phyloP scores from a whole-genome alignment of 1,140 invertebrate genomes.

The Lerema accius region DNA sequence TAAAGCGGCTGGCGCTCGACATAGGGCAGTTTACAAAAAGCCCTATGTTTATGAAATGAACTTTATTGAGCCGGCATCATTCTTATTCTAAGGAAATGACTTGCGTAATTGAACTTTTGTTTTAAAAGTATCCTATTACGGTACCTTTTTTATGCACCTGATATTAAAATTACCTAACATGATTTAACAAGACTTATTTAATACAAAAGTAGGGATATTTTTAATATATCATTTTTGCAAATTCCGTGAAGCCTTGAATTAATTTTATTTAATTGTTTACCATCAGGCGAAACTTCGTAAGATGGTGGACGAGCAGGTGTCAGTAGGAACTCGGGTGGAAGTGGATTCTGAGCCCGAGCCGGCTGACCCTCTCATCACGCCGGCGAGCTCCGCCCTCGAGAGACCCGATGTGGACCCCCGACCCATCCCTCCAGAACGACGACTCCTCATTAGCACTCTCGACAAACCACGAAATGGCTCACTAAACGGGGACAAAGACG shows the following conservation, averaged over 20 bases:
- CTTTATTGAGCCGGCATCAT: slow-evolving; percentile 30
- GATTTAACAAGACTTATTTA: no score
- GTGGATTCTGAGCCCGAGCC: slow-evolving; percentile 76
- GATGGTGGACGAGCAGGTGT: slow-evolving; percentile 82
- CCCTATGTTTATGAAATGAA: slow-evolving; percentile 35
- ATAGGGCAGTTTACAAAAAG: slow-evolving; percentile 37
- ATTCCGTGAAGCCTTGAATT: background rate
- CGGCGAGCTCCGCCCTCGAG: slow-evolving; percentile 69
- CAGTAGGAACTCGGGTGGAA: slow-evolving; percentile 71
- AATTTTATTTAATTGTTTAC: slow-evolving; percentile 5
- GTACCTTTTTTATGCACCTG: no score
- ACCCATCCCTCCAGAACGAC: slow-evolving; percentile 66
- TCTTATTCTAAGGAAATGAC: slow-evolving; percentile 26
- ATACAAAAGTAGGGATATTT: no score
- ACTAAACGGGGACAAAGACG: slow-evolving; percentile 69
- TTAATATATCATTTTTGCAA: no score
- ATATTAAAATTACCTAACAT: no score
- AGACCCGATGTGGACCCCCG: slow-evolving; percentile 61
- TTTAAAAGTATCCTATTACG: no score
- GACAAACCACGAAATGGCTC: slow-evolving; percentile 71
- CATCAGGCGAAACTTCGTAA: slow-evolving; percentile 81
- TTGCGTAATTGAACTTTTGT: background rate
- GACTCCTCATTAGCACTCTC: slow-evolving; percentile 74
- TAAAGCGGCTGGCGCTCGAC: slow-evolving; percentile 42
- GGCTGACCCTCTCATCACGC: slow-evolving; percentile 80